Base-by-base conservation (phyloP, 2,797 vertebrate genomes). In the Molossus alvarezi region DNA sequence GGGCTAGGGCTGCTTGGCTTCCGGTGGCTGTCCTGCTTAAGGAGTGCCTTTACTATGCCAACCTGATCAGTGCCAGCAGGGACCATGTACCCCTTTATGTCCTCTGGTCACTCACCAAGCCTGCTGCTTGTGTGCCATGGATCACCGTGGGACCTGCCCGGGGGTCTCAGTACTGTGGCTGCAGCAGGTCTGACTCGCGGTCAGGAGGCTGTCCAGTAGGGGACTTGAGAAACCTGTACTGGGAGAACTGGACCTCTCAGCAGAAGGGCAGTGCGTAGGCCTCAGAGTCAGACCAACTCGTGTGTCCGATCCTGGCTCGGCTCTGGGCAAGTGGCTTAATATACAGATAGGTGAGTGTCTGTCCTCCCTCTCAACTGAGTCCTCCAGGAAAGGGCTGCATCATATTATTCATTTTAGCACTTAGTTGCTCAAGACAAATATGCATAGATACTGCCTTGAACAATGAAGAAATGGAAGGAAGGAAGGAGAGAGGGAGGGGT, bases 401-500 rank as follows among this genome's bases (percentile, higher is more conserved):
- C 53, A 33, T 33, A 13, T 86, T 60, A 75, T 53, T 95, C 72
- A 25, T 81, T 80, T 48, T 73, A 60, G 37, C 37, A 21, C 12
- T 60, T 57, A 60, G 14, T 51, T 91, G n/a, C 55, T 93, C 53
- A 58, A 29, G 64, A 84, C 23, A 80, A 41, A 21, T 45, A 58
- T 57, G 1, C 13, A 18, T 20, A 45, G 51, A 25, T 60, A 29
- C 51, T 55, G 7, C 48, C 53, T 73, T 29, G 6, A 73, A 88
- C 67, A 73, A 79, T 82, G 4, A 96, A 64, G 77, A 96, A 73
- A 45, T 29, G 20, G 57, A 55, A 80, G 45, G 62, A 76, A 65
- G 65, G 45, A n/a, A 6, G 58, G 48, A 23, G 6, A 3, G 51
- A 27, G 13, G 8, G 37, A 84, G 33, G 21, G 51, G 37, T 55